phyloP scores from a whole-genome alignment of 2,888 invertebrate species.

The Exephanes ischioxanthus region DNA sequence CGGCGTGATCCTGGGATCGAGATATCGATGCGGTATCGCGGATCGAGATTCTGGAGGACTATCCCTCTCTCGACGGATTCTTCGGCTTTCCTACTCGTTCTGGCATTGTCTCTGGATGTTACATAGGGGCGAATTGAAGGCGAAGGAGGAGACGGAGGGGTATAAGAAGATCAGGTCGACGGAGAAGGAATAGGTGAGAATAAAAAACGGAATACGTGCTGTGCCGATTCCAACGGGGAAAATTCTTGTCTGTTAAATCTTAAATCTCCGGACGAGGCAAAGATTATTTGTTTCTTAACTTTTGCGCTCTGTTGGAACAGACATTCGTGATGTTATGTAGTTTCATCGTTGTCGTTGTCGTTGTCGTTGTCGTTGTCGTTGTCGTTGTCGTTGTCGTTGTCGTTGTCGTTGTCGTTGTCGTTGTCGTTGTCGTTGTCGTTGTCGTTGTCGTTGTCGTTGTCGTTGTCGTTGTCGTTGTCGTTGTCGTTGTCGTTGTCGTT shows the following conservation, averaged over 20 bases:
- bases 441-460: no score
- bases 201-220: background rate
- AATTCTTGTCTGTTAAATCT: background rate
- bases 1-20: constrained; percentile 48
- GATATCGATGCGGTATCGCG: constrained; percentile 57
- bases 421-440: no score
- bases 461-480: no score
- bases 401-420: no score
- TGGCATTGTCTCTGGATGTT: constrained; percentile 8
- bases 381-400: no score
- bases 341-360: background rate
- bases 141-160: background rate
- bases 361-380: no score
- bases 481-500: no score
- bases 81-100: constrained; percentile 1
- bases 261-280: background rate
- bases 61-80: constrained; percentile 18
- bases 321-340: background rate
- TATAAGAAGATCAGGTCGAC: background rate
- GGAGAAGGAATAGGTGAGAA: constrained; percentile 1
- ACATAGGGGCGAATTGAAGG: constrained; percentile 38
- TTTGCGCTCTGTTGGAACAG: background rate
- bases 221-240: background rate
- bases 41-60: constrained; percentile 17
- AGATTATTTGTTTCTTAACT: background rate